Base-by-base conservation (phyloP, 2,888 invertebrate species). In the Kryphioiulus occultus region DNA sequence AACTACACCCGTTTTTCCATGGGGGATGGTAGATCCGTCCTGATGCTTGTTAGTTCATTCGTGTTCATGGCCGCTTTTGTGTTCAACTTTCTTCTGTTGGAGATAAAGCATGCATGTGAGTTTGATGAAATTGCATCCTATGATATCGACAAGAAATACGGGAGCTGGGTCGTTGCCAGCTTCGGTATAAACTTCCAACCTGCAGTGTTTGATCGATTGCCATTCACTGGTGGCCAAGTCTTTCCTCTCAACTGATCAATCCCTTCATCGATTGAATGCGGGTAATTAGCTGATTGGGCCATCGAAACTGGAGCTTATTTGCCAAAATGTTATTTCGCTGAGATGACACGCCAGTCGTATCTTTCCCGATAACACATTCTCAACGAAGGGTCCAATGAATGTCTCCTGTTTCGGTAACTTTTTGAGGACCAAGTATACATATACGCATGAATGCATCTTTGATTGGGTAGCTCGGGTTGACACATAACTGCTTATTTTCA, bases 241-340 rank as follows among this genome's bases (percentile, higher is more conserved):
- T 68, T 22, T 68, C n/a, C 59, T 68, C 59, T 7, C 22, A 68
- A 68, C 22, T 68, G 9, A 68, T 22, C 59, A 68, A 26, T 68
- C 59, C 22, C 26, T 78, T 12, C 78, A 78, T 22, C 78, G 78
- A 78, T 78, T 78, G 78, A 78, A 78, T 78, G 78, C 30, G 78
- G 78, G 78, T 78, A 78, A 78, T 78, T 78, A 78, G 78, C 30
- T 78, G 78, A 78, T 78, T 78, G 78, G 78, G 22, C 78, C 30
- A 26, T 78, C 78, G 78, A 22, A 78, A 78, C 12, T 30, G 78
- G 5, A 78, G 78, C 78, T 68, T 78, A 78, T 78, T 78, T 78
- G 78, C 17, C 78, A 26, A 78, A 78, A 78, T 78, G 78, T 78
- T 78, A 30, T 78, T 78, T 78, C 22, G 78, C 78, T 78, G 78